Base-by-base conservation (phyloP, 2,797 vertebrate genomes). In the Crocodylus rhombifer region DNA sequence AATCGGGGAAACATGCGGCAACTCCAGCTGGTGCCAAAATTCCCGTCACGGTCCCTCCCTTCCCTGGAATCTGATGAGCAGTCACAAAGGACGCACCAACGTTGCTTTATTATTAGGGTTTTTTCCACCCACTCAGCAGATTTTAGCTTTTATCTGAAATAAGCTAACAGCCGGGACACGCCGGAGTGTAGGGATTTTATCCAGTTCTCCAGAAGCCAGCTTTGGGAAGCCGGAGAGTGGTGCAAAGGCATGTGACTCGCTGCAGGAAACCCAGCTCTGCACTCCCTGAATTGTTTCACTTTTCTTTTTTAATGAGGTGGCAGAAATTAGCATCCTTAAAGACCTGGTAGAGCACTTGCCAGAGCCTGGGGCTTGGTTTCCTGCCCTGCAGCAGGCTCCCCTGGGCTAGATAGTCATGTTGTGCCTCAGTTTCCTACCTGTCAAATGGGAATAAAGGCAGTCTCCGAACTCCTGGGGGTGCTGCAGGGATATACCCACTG, bases 31-130 rank as follows among this genome's bases (percentile, higher is more conserved):
- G 93, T 96, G 96, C 95, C 94, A 0, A 0, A 75, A 75, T 96
- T 95, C 93, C 94, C 95, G 90, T 67, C 0, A 2, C 15, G 95
- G 93, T 92, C 96, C 95, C 95, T 96, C 96, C 97, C 97, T 95
- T 92, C 33, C 76, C 79, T 94, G 95, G 96, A 97, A 97, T 97
- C 94, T 89, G 1, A 75, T 14, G 17, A 95, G 91, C 90, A 96
- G 95, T 78, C 96, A 77, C 95, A 91, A 95, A 76, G 95, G 92
- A 96, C 95, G 94, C 95, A 94, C 95, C 93, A 96, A 79, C 92
- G 94, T 92, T 95, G 92, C 92, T 95, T 94, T 95, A 17, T 92
- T 76, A 65, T 58, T 61, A 80, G 86, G 88, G 76, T 30, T 92
- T 18, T 93, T 92, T 92, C 90, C 82, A 0, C 86, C 82, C 77